These are phyloP conservation scores for Drosophila koepferae DNA, from an alignment of 2,888 invertebrate species.

Conservation along the genomic window DNA sequence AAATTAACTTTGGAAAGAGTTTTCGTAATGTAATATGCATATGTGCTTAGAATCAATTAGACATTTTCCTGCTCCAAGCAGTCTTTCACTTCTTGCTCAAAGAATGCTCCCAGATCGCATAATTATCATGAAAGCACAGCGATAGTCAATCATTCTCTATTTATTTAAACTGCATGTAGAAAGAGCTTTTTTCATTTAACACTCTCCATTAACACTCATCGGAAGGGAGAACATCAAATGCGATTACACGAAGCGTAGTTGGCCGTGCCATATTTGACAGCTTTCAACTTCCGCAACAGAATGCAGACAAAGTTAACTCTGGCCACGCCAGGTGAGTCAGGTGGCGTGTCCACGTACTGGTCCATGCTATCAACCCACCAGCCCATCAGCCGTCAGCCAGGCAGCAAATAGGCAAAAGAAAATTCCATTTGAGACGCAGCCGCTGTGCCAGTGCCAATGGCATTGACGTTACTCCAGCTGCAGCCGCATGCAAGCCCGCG, in stretches of 20 bases:
- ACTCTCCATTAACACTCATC: slow-evolving; percentile 35
- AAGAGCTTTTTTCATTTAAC: not conserved
- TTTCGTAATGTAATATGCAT: too few relatives aligned
- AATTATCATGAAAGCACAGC: too few relatives aligned
- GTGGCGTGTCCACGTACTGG: slow-evolving; percentile 44
- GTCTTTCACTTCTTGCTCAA: too few relatives aligned
- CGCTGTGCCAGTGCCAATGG: slow-evolving; percentile 14
- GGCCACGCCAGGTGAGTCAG: slow-evolving; percentile 10
- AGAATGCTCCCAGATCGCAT: too few relatives aligned
- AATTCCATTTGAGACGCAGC: slow-evolving; percentile 74
- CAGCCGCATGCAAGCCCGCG: slow-evolving; percentile 49
- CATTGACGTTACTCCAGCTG: slow-evolving; percentile 38
- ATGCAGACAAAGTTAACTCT: slow-evolving; percentile 50
- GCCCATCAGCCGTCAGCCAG: slow-evolving; percentile 63
- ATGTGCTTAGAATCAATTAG: too few relatives aligned
- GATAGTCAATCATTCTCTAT: not conserved
- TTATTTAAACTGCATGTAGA: not conserved
- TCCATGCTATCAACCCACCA: slow-evolving; percentile 39
- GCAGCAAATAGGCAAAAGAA: slow-evolving; percentile 75
- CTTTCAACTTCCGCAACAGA: slow-evolving; percentile 51
- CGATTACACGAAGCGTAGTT: slow-evolving; percentile 36
- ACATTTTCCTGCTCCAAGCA: too few relatives aligned
- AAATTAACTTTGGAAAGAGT: too few relatives aligned
- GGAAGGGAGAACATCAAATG: slow-evolving; percentile 38
- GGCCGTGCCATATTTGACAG: slow-evolving; percentile 50